These are phyloP conservation scores for Cyprinodon tularosa DNA, from an alignment of 2,113 vertebrate species.

Conservation along the genomic window DNA sequence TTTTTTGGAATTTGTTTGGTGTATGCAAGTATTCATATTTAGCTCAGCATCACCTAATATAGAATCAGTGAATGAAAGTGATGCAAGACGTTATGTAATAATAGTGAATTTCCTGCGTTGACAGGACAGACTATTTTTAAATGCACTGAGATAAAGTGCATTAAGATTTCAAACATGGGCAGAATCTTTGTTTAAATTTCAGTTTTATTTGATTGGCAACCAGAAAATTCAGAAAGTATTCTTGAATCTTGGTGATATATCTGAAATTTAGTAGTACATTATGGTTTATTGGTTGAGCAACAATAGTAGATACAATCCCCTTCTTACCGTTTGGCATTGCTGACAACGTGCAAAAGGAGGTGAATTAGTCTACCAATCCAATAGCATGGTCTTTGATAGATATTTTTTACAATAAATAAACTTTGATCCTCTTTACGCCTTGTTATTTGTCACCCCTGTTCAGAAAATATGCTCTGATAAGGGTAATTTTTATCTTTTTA, in stretches of 20 bases:
- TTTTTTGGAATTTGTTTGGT: constrained; percentile 21
- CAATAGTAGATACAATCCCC: no score
- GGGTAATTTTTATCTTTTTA: no score
- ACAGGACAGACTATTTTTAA: constrained; percentile 53
- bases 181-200: background rate
- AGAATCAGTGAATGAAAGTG: constrained; percentile 61
- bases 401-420: no score
- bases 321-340: background rate
- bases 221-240: background rate
- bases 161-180: constrained; percentile 1
- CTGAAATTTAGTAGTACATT: background rate
- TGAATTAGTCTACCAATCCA: background rate
- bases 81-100: constrained; percentile 67
- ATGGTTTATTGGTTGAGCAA: background rate
- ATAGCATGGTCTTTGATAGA: background rate
- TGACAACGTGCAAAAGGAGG: no score
- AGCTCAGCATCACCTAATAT: constrained; percentile 44
- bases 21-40: constrained; percentile 50
- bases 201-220: background rate
- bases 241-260: background rate
- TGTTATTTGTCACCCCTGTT: no score
- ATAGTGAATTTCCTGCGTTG: constrained; percentile 48
- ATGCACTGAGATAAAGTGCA: constrained; percentile 20
- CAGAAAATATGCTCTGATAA: no score
- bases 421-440: no score